Evolutionary conservation across 2,797 vertebrate species (phyloP).

Genomic region (Protonibea diacanthus): DNA sequence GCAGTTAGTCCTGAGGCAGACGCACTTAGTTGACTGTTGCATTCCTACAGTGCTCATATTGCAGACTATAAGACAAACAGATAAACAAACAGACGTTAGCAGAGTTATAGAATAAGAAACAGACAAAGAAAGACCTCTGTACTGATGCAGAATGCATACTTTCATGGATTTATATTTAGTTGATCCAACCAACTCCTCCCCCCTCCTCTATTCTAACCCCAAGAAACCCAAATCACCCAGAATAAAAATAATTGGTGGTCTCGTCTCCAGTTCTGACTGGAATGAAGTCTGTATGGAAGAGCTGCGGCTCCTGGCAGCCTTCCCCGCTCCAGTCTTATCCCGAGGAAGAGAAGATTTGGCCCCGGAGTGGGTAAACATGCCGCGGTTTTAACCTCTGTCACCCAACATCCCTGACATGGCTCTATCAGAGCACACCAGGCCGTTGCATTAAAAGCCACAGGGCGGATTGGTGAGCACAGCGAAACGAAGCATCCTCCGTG

Average conservation of each 20-base stretch:
- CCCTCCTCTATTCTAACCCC: conserved; percentile 63
- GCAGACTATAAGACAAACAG: not conserved
- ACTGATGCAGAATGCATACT: conserved; percentile 50
- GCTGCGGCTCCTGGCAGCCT: conserved; percentile 64
- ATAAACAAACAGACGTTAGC: conserved; percentile 2
- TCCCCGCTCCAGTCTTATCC: conserved; percentile 46
- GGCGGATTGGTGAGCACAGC: conserved; percentile 6
- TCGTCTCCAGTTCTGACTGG: conserved; percentile 71
- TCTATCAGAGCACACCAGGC: conserved; percentile 44
- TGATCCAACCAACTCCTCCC: conserved; percentile 51
- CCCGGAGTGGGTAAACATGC: conserved; percentile 48
- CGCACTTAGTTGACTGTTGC: conserved; percentile 2
- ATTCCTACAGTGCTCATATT: conserved; percentile 2
- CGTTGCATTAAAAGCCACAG: conserved; percentile 47
- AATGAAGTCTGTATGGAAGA: conserved; percentile 64
- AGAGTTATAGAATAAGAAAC: conserved; percentile 4
- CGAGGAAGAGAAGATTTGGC: conserved; percentile 62
- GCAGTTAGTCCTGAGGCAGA: conserved; percentile 17
- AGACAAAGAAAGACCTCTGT: conserved; percentile 11
- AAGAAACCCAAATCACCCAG: conserved; percentile 75
- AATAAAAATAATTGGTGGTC: conserved; percentile 82
- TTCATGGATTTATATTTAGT: conserved; percentile 73
- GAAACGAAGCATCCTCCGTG: conserved; percentile 23
- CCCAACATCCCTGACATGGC: conserved; percentile 49
- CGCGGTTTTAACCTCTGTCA: conserved; percentile 64